Percentiles rank a stretch among this genome's conserved stretches.
Conservation (phyloP, 2,888 invertebrate species). For the Platycnemis pennipes region DNA sequence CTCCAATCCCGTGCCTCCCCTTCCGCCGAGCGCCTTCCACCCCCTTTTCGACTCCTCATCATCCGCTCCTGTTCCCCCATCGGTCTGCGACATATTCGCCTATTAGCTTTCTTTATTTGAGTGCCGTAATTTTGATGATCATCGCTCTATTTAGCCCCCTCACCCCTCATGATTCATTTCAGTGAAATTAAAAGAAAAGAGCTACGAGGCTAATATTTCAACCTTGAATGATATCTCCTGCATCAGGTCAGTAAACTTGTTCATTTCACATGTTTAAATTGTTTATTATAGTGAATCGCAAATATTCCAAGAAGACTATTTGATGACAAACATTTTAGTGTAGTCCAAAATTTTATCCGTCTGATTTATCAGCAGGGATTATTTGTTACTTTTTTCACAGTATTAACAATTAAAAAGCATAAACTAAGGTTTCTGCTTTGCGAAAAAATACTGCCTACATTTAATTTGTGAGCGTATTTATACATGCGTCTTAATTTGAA, state of each 20-base stretch:
- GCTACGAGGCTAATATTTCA: not conserved
- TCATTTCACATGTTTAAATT: not conserved
- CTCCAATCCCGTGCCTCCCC: constrained; percentile 30
- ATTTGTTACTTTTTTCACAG: too few relatives aligned
- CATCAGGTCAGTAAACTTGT: not conserved
- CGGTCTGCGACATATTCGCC: constrained; percentile 62
- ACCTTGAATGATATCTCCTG: too few relatives aligned
- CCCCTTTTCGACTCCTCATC: not conserved
- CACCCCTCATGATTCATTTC: not conserved
- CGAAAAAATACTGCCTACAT: too few relatives aligned
- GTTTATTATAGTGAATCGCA: too few relatives aligned
- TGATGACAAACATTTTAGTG: too few relatives aligned
- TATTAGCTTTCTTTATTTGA: constrained; percentile 60
- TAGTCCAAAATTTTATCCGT: too few relatives aligned
- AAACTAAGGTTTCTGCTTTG: too few relatives aligned
- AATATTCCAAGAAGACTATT: too few relatives aligned
- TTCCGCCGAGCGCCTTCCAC: not conserved
- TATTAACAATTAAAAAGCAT: too few relatives aligned
- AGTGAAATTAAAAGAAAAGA: constrained; percentile 1
- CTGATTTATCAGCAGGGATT: too few relatives aligned
- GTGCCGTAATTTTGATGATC: constrained; percentile 53
- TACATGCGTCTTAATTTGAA: too few relatives aligned
- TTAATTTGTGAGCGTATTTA: too few relatives aligned
- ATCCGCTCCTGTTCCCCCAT: not conserved
- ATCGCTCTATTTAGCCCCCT: constrained; percentile 33